Evolutionary conservation across 2,113 vertebrate species (phyloP).

Genomic region (Oreotrochilus melanogaster): DNA sequence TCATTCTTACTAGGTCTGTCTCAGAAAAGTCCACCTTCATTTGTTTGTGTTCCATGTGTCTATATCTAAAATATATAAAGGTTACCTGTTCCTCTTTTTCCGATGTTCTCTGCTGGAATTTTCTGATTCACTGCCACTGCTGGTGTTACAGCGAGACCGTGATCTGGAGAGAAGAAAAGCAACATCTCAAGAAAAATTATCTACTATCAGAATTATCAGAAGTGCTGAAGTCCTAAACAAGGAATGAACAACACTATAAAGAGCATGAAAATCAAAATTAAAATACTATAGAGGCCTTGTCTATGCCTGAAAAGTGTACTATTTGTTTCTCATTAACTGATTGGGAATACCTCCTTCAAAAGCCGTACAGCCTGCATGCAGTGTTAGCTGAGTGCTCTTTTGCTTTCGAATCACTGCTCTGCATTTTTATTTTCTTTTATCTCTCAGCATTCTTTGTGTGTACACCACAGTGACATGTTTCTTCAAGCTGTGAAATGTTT

Average conservation of each 20-base stretch:
- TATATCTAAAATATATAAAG: not conserved
- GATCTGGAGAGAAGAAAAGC: slow-evolving; percentile 75
- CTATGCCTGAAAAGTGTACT: not conserved
- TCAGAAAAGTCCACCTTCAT: not conserved
- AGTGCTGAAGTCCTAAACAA: not conserved
- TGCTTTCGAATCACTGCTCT: not conserved
- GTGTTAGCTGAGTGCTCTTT: not conserved
- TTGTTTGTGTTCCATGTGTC: not conserved
- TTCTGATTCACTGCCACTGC: slow-evolving; percentile 91
- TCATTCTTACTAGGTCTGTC: not conserved
- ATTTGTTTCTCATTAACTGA: not conserved
- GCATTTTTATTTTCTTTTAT: not conserved
- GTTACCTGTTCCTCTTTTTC: slow-evolving; percentile 88
- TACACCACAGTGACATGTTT: not conserved
- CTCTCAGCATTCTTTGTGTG: not conserved
- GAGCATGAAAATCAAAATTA: not conserved
- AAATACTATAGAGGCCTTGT: not conserved
- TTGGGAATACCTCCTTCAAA: not conserved
- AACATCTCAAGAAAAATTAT: not conserved
- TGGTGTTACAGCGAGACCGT: slow-evolving; percentile 90
- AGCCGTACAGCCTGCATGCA: not conserved
- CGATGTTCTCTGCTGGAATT: slow-evolving; percentile 87
- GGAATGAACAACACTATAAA: not conserved
- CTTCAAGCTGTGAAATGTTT: not conserved
- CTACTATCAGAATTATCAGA: not conserved